These are phyloP conservation scores for Lamprologus ornatipinnis DNA, from an alignment of 2,113 vertebrate species.

Conservation along the genomic window DNA sequence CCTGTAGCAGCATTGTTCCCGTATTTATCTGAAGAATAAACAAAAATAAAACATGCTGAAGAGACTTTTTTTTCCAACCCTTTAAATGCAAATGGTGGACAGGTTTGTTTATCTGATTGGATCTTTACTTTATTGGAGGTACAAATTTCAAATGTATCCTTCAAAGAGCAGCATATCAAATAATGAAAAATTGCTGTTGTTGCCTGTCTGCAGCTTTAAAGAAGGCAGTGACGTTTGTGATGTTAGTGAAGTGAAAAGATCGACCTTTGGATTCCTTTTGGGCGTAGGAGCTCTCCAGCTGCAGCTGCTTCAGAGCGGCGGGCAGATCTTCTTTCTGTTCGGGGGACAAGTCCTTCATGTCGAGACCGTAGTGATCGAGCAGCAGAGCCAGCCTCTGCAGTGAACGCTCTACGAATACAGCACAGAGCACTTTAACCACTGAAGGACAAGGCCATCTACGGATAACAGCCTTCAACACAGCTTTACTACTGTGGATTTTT, in stretches of 20 bases:
- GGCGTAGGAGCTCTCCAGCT: constrained; percentile 40
- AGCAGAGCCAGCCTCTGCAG: constrained; percentile 75
- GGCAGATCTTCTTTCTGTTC: constrained; percentile 77
- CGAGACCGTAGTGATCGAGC: constrained; percentile 78
- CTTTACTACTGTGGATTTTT: neutral
- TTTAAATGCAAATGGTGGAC: neutral
- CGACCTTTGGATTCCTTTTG: constrained; percentile 28
- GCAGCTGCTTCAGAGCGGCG: constrained; percentile 77
- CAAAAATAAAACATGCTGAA: neutral
- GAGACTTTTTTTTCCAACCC: neutral
- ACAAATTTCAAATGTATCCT: neutral
- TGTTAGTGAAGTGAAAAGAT: neutral
- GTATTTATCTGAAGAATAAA: constrained; percentile 25
- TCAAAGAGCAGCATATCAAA: neutral
- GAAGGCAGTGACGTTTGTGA: neutral
- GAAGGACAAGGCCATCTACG: neutral
- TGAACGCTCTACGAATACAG: constrained; percentile 45
- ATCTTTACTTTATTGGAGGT: neutral
- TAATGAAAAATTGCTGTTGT: neutral
- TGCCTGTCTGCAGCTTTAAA: neutral
- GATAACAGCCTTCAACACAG: neutral
- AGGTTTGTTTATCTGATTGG: neutral
- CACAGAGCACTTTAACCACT: neutral
- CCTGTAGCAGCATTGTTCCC: neutral
- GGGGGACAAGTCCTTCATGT: constrained; percentile 75